phyloP scores from a whole-genome alignment of 2,888 invertebrate species.

The Leucozona laternaria region DNA sequence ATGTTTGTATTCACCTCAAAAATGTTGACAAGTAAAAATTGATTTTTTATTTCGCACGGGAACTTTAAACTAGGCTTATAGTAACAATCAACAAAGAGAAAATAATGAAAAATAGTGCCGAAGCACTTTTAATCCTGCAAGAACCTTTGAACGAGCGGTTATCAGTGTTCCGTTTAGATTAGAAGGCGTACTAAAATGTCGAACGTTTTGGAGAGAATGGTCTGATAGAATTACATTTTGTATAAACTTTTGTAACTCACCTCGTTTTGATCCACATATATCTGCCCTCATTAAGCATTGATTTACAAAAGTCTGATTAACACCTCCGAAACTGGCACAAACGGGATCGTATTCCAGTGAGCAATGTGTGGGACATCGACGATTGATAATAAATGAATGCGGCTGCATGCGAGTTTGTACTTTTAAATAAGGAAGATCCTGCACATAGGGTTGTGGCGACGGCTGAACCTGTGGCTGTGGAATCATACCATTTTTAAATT shows the following conservation, averaged over 20 bases:
- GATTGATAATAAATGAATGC: not conserved
- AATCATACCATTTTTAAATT: not conserved
- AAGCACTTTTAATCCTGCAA: too few species aligned
- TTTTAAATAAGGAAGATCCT: not conserved
- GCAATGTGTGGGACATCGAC: slow-evolving; percentile 45
- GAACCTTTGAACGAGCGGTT: too few species aligned
- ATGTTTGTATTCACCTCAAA: too few species aligned
- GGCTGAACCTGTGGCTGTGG: not conserved
- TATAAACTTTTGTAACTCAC: slow-evolving; percentile 38
- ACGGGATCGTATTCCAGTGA: slow-evolving; percentile 45
- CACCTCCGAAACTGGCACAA: slow-evolving; percentile 34
- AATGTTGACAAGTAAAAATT: too few species aligned
- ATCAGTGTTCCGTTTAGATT: too few species aligned
- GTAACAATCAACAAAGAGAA: too few species aligned
- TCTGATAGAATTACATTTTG: too few species aligned
- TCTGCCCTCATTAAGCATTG: slow-evolving; percentile 42
- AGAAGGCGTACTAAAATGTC: too few species aligned
- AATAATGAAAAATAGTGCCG: too few species aligned
- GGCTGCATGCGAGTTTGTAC: slow-evolving; percentile 29
- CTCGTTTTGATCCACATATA: slow-evolving; percentile 38
- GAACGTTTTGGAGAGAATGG: too few species aligned
- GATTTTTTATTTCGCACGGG: too few species aligned
- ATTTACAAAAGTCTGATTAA: slow-evolving; percentile 51
- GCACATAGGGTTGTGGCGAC: not conserved
- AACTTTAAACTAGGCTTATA: too few species aligned